Evolutionary conservation across 2,888 invertebrate species (phyloP), one percentile per base, ranked within the genome.

Genomic region (Brachypterus glaber): DNA sequence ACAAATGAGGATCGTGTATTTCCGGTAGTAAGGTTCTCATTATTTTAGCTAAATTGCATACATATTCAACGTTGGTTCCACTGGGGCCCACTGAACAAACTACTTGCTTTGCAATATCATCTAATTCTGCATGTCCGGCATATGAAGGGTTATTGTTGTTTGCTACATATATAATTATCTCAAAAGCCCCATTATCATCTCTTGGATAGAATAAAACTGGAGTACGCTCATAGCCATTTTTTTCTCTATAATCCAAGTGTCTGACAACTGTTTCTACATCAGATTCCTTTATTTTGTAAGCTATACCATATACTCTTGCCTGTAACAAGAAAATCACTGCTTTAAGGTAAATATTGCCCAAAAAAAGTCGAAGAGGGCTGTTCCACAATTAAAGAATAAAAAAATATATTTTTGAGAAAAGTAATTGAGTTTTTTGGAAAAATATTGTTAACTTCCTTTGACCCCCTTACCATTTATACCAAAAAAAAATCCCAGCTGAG

Each of bases 61-160:
- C 73, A 70, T 97, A 97, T 54, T 96, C 96, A 26, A 79, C 78
- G 63, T 97, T 97, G 0, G 80, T 63, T 0, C 96, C 96, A 61
- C 93, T 93, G 0, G 87, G 85, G 0, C 96, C 96, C 12, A 69
- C 66, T 9, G 79, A 74, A 13, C 66, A 67, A 15, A 76, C 69
- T 21, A 96, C 82, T 66, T 91, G 87, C 24, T 71, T 64, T 0
- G 92, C 93, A 51, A 96, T 88, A 4, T 73, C 74, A 35, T 80
- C 74, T 41, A 85, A 62, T 48, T 83, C 71, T n/a, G 85, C 83
- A 45, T 77, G 74, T 2, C 88, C 89, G 52, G 79, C 67, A 67
- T 69, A 65, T 50, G 67, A 59, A 57, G 82, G 79, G 69, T 95
- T 95, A 41, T 81, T 74, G 47, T 77, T 72, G 18, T 77, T 80